Percentiles rank a stretch among this genome's conserved stretches.
These are phyloP conservation scores for Limnodromus scolopaceus DNA, from an alignment of 2,797 vertebrate species.

Conservation along the genomic window DNA sequence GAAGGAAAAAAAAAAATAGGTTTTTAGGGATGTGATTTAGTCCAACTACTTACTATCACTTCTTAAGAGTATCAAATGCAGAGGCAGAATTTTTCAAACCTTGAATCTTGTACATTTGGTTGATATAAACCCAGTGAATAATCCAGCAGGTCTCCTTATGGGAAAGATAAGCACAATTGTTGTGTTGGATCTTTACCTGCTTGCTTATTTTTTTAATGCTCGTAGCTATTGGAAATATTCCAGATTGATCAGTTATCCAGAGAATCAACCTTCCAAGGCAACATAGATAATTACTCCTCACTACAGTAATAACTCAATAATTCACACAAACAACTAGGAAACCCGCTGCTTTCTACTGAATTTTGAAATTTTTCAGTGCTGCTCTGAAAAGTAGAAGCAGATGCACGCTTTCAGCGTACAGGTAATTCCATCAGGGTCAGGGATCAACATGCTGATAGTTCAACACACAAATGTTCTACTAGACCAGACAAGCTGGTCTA, in stretches of 20 bases:
- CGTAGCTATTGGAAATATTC: not conserved
- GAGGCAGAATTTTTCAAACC: not conserved
- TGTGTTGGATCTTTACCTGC: not conserved
- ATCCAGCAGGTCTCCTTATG: not conserved
- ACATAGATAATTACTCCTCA: not conserved
- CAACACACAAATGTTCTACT: not conserved
- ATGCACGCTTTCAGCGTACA: not conserved
- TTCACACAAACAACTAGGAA: not conserved
- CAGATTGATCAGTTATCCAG: conserved; percentile 3
- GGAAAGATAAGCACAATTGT: not conserved
- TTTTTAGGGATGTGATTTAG: not conserved
- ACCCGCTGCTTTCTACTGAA: not conserved
- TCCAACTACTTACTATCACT: not conserved
- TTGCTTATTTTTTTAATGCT: not conserved
- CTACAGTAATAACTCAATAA: conserved; percentile 12
- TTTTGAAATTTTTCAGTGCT: not conserved
- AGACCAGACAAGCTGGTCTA: not conserved
- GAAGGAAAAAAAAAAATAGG: not conserved
- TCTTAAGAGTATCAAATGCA: not conserved
- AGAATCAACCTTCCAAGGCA: not conserved
- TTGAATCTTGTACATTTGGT: not conserved
- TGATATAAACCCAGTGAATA: not conserved
- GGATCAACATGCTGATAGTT: not conserved
- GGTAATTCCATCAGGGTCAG: not conserved
- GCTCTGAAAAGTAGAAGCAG: not conserved